Evolutionary conservation across 2,113 vertebrate species (phyloP), one percentile per base, ranked within the genome.

Genomic region (Madoqua kirkii): DNA sequence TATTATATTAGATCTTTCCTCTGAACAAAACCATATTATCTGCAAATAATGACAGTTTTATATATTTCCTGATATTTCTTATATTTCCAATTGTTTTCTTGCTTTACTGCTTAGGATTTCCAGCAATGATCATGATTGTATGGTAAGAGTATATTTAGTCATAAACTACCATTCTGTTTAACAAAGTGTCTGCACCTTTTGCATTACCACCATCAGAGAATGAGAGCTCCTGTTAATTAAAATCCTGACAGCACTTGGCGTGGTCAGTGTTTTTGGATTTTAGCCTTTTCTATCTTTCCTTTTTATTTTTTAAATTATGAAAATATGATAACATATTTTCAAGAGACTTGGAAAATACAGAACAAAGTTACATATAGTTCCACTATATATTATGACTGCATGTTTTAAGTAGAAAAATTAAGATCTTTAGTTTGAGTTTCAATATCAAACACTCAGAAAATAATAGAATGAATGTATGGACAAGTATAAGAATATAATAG

Each of bases 1-100:
- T 48, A 7, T 7, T 48, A 48, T 50, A 50, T 50, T 50, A 55
- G 36, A 87, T 79, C 6, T 16, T 64, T 50, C 60, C 29, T 87
- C 31, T 92, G 31, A 79, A 81, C 2, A 57, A 21, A 74, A 82
- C 87, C 50, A 71, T 79, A 86, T 52, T 23, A 62, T 48, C 62
- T 96, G 23, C 36, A 85, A 93, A 83, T 94, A 87, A 86, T 74
- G 52, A n/a, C 29, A 87, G 10, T 79, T 87, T 78, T 85, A 96
- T 94, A 48, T 93, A 74, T 90, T 90, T 5, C 13, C 29, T 59
- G 1, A 19, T 87, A 48, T 83, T 25, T 67, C 8, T 64, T 84
- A n/a, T 8, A 19, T 17, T 81, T 96, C 27, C 52, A 90, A 71
- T 85, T 16, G 36, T 91, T 87, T 96, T 48, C 43, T 84, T 92